A percentile compares a stretch with the other conserved stretches of the same genome.
These are phyloP conservation scores for Leptestheria dahalacensis DNA, from an alignment of 1,140 invertebrate species.

Conservation along the genomic window DNA sequence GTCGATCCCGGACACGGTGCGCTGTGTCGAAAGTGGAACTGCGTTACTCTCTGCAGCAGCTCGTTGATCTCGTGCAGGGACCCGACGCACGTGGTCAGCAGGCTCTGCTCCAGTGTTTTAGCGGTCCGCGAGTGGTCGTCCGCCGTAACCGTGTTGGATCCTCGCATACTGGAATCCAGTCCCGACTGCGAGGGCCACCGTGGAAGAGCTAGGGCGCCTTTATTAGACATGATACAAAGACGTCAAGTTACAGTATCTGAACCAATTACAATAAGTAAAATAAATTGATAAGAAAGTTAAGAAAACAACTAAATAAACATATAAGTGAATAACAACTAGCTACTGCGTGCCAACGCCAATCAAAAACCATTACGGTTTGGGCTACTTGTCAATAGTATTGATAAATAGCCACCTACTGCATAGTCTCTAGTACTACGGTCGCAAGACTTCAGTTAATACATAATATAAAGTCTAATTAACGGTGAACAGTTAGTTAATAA, in stretches of 20 bases:
- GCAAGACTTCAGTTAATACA: too few species aligned
- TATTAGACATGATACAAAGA: slow-evolving; percentile 8
- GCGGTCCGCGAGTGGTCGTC: slow-evolving; percentile 21
- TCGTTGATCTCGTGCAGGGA: slow-evolving; percentile 39
- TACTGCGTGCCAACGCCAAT: too few species aligned
- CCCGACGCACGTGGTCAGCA: slow-evolving; percentile 75
- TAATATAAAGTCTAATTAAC: too few species aligned
- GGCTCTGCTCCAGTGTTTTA: slow-evolving; percentile 44
- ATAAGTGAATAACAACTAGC: too few species aligned
- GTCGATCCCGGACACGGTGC: slow-evolving; percentile 13
- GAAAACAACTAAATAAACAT: too few species aligned
- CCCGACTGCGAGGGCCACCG: slow-evolving; percentile 69
- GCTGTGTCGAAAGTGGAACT: slow-evolving; percentile 19
- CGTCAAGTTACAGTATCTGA: not conserved
- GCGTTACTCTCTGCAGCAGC: slow-evolving; percentile 38
- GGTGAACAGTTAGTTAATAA: not conserved
- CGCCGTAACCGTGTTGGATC: slow-evolving; percentile 16
- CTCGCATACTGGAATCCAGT: slow-evolving; percentile 26
- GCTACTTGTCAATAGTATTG: too few species aligned
- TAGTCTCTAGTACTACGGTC: too few species aligned
- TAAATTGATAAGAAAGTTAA: too few species aligned
- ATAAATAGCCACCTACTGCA: too few species aligned
- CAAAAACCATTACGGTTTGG: too few species aligned
- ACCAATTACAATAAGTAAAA: too few species aligned
- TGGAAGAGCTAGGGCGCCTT: slow-evolving; percentile 63